Evolutionary conservation across 1,140 invertebrate genomes (phyloP).

Genomic region (Rhagoletis zephyria): DNA sequence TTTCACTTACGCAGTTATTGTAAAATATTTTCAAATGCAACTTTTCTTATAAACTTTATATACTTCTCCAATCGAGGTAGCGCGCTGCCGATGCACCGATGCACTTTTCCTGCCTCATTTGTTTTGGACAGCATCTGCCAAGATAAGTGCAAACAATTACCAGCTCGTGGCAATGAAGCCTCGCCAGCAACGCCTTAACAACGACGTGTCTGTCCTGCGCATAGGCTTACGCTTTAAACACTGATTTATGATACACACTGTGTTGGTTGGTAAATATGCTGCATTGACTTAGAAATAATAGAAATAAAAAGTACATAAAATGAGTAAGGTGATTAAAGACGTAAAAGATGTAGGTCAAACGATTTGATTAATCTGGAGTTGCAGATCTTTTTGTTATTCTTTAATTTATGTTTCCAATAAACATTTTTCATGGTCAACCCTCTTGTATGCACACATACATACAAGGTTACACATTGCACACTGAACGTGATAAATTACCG

Average conservation of each 20-base stretch:
- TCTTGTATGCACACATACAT: no score
- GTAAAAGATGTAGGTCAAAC: no score
- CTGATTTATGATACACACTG: constrained; percentile 58
- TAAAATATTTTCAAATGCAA: no score
- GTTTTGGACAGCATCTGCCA: neutral
- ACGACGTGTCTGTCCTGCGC: constrained; percentile 18
- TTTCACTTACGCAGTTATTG: no score
- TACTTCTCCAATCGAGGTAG: neutral
- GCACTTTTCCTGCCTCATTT: neutral
- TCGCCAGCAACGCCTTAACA: neutral
- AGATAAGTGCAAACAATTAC: constrained; percentile 38
- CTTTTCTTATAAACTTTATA: neutral
- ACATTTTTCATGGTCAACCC: no score
- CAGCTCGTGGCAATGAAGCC: neutral
- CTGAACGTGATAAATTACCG: no score
- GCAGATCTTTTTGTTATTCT: no score
- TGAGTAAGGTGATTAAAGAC: no score
- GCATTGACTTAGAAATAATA: neutral
- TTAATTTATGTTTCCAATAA: no score
- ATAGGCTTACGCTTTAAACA: neutral
- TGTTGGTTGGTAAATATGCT: neutral
- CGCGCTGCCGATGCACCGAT: neutral
- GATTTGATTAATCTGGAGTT: no score
- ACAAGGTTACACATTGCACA: no score
- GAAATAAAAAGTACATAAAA: no score